Conservation (phyloP, 2,888 invertebrate genomes). For the Cactoblastis cactorum region DNA sequence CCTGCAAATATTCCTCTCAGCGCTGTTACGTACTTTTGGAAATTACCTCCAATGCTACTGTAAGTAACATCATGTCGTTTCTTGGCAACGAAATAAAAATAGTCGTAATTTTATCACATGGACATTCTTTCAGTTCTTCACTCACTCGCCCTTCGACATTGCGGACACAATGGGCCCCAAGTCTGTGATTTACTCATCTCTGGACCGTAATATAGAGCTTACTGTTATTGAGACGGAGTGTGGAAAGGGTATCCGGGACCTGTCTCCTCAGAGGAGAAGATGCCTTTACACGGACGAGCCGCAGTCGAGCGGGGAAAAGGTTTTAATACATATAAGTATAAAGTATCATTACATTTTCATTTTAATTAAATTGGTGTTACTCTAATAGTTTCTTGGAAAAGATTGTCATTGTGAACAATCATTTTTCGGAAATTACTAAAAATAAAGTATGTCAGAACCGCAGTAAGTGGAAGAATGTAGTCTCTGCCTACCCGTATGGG, state of each 20-base stretch:
- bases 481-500: too few species aligned
- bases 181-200: constrained; percentile 40
- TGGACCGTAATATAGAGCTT: constrained; percentile 57
- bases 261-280: constrained; percentile 64
- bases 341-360: too few species aligned
- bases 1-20: constrained; percentile 49
- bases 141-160: constrained; percentile 81
- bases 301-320: constrained; percentile 33
- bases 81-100: too few species aligned
- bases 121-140: constrained; percentile 64
- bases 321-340: too few species aligned
- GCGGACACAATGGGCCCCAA: constrained; percentile 59
- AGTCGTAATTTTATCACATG: too few species aligned
- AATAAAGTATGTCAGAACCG: too few species aligned
- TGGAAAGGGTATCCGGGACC: constrained; percentile 59
- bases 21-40: constrained; percentile 56
- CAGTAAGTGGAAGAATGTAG: too few species aligned
- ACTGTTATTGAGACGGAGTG: constrained; percentile 69
- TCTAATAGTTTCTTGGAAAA: too few species aligned
- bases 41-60: constrained; percentile 28
- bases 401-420: too few species aligned
- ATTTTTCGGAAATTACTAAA: too few species aligned
- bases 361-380: too few species aligned
- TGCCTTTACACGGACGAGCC: constrained; percentile 80
- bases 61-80: constrained; percentile 26